phyloP scores from a whole-genome alignment of 2,113 vertebrate genomes.

The Nannobrachium achirus region DNA sequence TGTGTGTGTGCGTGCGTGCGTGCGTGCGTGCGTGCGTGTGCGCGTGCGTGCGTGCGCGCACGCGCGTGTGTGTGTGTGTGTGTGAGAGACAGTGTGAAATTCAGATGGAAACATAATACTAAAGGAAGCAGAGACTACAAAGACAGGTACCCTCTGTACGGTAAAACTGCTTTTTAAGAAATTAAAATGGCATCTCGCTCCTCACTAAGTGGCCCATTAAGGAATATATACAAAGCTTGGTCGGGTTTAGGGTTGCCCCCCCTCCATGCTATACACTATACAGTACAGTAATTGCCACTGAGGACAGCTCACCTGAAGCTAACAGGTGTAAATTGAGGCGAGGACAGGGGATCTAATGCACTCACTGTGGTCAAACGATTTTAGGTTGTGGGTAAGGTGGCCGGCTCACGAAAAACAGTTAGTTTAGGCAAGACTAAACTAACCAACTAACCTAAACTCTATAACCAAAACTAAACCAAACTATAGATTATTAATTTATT shows the following conservation, averaged over 20 bases:
- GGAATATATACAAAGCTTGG: constrained; percentile 23
- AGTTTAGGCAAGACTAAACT: too few species aligned
- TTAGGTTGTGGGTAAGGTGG: too few species aligned
- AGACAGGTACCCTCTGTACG: constrained; percentile 38
- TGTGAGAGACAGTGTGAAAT: too few species aligned
- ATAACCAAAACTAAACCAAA: too few species aligned
- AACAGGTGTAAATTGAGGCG: constrained; percentile 12
- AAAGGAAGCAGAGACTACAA: constrained; percentile 20
- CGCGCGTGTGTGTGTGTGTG: too few species aligned
- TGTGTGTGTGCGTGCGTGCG: constrained; percentile 15
- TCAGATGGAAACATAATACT: constrained; percentile 27
- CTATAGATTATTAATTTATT: too few species aligned
- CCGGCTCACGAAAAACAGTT: too few species aligned
- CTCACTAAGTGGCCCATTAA: constrained; percentile 53
- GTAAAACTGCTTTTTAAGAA: constrained; percentile 52
- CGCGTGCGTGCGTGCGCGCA: too few species aligned
- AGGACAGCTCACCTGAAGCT: constrained; percentile 32
- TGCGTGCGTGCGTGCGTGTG: too few species aligned
- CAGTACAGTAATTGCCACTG: constrained; percentile 27
- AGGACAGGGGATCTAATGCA: neutral
- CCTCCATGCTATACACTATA: constrained; percentile 24
- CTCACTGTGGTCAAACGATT: too few species aligned
- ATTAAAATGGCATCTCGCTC: constrained; percentile 37
- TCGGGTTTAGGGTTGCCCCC: constrained; percentile 23
- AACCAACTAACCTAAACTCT: too few species aligned